Evolutionary conservation across 2,888 invertebrate genomes (phyloP), one percentile per base, ranked within the genome.

Genomic region (Neoitamus cyanurus): DNA sequence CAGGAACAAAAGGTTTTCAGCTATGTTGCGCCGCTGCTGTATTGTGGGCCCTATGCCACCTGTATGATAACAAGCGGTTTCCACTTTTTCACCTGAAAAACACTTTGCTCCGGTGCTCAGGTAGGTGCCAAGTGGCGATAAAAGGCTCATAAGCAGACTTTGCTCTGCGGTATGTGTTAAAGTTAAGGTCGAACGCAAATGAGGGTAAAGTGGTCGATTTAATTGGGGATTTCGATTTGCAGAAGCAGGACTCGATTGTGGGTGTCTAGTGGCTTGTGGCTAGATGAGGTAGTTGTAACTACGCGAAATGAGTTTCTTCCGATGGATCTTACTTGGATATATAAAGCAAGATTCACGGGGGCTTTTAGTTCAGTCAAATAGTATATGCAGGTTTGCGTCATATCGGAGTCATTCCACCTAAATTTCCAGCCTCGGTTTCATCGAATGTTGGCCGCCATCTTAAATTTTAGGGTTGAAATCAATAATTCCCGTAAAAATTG

Each of bases 1-100:
- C 42, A 42, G 11, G 37, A 30, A 69, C 69, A 69, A 82, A 78
- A 58, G 78, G 78, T 30, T 58, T 78, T 11, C 28, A 78, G 48
- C 31, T 34, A 48, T 78, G 31, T 48, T 78, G 34, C 42, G n/a
- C 20, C 25, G 9, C 36, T 34, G 11, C n/a, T 73, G 25, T 34
- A 37, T 25, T 73, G 73, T 37, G 42, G 37, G 73, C 13, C 20
- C 34, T 20, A 25, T 37, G 37, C 73, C 73, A 73, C 73, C 37
- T 73, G 34, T 36, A 36, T 34, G 73, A 73, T 73, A 34, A 73
- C 73, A 73, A 36, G 15, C 25, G 36, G 37, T 36, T 34, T 37
- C 15, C 73, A 37, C 73, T 37, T 36, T 36, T 73, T 30, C 34
- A 70, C 70, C 34, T 34, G 30, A 15, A 30, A 70, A 70, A 34